phyloP scores from a whole-genome alignment of 2,888 invertebrate genomes.

The Dicranocentrus wangi region DNA sequence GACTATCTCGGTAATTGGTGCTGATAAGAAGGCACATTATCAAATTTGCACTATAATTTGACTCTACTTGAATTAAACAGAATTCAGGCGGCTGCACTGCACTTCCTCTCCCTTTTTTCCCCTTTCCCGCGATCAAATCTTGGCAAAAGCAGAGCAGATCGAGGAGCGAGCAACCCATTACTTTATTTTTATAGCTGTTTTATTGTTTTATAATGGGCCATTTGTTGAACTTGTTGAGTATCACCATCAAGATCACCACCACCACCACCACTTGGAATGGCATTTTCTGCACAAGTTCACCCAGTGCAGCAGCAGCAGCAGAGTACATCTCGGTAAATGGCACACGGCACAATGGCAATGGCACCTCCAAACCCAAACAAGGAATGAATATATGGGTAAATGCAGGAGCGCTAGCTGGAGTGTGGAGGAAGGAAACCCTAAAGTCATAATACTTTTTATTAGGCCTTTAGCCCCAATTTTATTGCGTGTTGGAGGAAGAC shows the following conservation, averaged over 20 bases:
- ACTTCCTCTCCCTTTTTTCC: too few relatives aligned
- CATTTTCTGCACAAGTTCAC: too few relatives aligned
- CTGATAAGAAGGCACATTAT: too few relatives aligned
- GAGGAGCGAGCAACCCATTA: constrained; percentile 62
- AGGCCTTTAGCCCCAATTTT: constrained; percentile 38
- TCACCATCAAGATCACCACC: neutral
- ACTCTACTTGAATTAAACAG: too few relatives aligned
- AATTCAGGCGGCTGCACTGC: too few relatives aligned
- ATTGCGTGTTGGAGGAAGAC: neutral
- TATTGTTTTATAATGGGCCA: constrained; percentile 72
- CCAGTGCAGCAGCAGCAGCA: too few relatives aligned
- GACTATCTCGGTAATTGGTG: too few relatives aligned
- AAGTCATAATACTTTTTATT: constrained; percentile 39
- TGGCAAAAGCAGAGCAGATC: too few relatives aligned
- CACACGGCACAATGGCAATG: too few relatives aligned
- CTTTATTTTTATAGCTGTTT: constrained; percentile 69
- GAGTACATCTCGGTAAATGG: too few relatives aligned
- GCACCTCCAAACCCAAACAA: neutral
- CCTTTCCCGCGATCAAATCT: constrained; percentile 21
- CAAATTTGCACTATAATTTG: too few relatives aligned
- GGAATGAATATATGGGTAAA: constrained; percentile 5
- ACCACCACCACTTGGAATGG: too few relatives aligned
- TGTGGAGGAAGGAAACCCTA: constrained; percentile 8
- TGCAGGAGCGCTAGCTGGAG: neutral
- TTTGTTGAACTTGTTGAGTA: constrained; percentile 68